Evolutionary conservation across 2,888 invertebrate genomes (phyloP), one percentile per base, ranked within the genome.

Genomic region (Epsilonema sp.): DNA sequence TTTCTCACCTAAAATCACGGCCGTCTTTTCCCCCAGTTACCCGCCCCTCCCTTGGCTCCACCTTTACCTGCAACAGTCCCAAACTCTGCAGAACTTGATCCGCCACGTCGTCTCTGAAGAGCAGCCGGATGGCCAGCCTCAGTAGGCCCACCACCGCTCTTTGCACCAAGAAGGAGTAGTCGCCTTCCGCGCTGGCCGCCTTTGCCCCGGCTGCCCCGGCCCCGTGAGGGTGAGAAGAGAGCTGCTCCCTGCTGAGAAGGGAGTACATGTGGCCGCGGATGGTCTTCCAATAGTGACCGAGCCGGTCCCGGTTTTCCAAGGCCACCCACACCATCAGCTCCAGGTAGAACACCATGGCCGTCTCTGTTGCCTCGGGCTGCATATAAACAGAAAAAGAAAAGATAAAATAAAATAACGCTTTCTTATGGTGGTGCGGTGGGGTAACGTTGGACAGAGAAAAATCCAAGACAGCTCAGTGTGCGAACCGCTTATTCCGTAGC

Each of bases 281-380:
- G 24, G 37, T 38, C 13, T 23, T 16, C 48, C 48, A 48, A 40
- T 21, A 48, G 16, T 39, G 45, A 3, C 39, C 31, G 26, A 48
- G 36, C n/a, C 54, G 54, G 60, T 63, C 79, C 79, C 82, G 77
- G 70, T 97, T 97, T 65, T 94, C 89, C 59, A 97, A 79, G 5
- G 89, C 80, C 38, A 92, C 81, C 68, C 84, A 82, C 1, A 92
- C 76, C 2, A 97, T 73, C 46, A 92, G 70, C 65, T 97, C 97
- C 61, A 97, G 71, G 67, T 85, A 80, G 71, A 97, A 94, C 4
- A 92, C 80, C 0, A 84, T 77, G 39, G 82, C 76, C 63, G 87
- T 86, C 65, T 97, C 92, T 49, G 85, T 26, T 20, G 2, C 8
- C 2, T 38, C 26, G 19, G 2, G 3, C 38, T 38, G 38, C 3